Evolutionary conservation across 1,140 invertebrate genomes (phyloP).

Genomic region (Drosophila malerkotliana): DNA sequence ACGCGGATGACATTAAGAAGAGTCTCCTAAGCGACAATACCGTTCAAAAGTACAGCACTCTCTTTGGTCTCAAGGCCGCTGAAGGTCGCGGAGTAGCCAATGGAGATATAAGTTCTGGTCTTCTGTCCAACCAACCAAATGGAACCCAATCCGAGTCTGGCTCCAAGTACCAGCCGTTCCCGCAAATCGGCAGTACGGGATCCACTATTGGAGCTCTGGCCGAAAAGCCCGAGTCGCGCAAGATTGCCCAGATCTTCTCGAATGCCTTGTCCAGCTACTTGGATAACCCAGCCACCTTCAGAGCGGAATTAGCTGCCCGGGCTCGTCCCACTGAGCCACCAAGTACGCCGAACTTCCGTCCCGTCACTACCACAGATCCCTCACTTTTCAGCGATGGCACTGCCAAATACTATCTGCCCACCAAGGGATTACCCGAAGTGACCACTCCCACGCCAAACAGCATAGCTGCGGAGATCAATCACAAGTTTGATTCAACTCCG

Average conservation of each 20-base stretch:
- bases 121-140: conserved; percentile 41
- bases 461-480: conserved; percentile 84
- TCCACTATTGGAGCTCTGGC: conserved; percentile 77
- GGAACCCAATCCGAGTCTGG: conserved; percentile 30
- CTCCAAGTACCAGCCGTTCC: conserved; percentile 61
- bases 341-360: conserved; percentile 64
- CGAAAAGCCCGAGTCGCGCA: conserved; percentile 88
- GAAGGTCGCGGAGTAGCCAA: conserved; percentile 29
- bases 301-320: conserved; percentile 88
- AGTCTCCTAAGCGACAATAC: conserved; percentile 86
- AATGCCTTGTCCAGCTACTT: conserved; percentile 91
- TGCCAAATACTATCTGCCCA: conserved; percentile 77
- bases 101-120: conserved; percentile 38
- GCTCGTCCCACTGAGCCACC: conserved; percentile 91
- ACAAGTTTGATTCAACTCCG: conserved; percentile 75
- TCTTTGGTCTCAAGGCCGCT: conserved; percentile 84
- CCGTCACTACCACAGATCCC: conserved; percentile 65
- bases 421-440: conserved; percentile 51
- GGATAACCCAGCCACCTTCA: conserved; percentile 91
- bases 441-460: conserved; percentile 80
- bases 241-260: conserved; percentile 92
- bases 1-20: conserved; percentile 82
- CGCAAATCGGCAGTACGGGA: conserved; percentile 78
- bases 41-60: conserved; percentile 86
- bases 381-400: conserved; percentile 75